These are phyloP conservation scores for Pteria penguin DNA, from an alignment of 2,888 invertebrate genomes.

Conservation along the genomic window DNA sequence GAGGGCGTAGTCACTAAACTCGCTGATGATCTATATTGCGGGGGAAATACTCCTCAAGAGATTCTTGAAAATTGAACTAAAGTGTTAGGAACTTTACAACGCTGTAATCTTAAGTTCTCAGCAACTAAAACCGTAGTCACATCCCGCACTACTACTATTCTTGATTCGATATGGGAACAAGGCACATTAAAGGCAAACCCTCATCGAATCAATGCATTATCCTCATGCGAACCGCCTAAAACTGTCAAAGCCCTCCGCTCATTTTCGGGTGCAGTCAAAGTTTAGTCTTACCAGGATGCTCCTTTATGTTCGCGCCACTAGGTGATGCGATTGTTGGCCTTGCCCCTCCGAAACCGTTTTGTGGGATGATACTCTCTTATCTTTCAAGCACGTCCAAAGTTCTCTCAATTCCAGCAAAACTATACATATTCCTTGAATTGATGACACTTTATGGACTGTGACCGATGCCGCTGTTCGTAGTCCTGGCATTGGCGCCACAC, in stretches of 20 bases:
- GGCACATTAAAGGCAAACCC: slow-evolving; percentile 36
- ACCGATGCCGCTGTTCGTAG: not conserved
- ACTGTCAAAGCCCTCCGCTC: slow-evolving; percentile 35
- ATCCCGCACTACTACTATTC: slow-evolving; percentile 41
- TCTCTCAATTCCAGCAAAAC: not conserved
- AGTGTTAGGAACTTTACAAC: slow-evolving; percentile 44
- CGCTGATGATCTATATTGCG: slow-evolving; percentile 54
- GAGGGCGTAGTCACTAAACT: slow-evolving; percentile 43
- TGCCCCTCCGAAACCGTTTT: slow-evolving; percentile 40
- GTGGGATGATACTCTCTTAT: slow-evolving; percentile 42
- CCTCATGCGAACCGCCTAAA: slow-evolving; percentile 39
- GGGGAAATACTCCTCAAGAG: slow-evolving; percentile 43
- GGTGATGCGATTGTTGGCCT: slow-evolving; percentile 41
- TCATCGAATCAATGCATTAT: slow-evolving; percentile 39
- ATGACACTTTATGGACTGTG: not conserved
- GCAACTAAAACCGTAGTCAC: slow-evolving; percentile 47
- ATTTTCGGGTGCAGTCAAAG: slow-evolving; percentile 53
- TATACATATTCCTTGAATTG: not conserved
- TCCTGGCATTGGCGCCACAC: not conserved
- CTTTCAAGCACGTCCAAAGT: slow-evolving; percentile 37
- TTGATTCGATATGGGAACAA: slow-evolving; percentile 47
- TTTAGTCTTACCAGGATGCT: slow-evolving; percentile 39
- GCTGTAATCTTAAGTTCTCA: slow-evolving; percentile 34
- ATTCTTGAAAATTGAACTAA: slow-evolving; percentile 37
- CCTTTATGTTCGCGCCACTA: slow-evolving; percentile 33